Base-by-base conservation (phyloP, 1,140 invertebrate species). In the Ceratina calcarata region DNA sequence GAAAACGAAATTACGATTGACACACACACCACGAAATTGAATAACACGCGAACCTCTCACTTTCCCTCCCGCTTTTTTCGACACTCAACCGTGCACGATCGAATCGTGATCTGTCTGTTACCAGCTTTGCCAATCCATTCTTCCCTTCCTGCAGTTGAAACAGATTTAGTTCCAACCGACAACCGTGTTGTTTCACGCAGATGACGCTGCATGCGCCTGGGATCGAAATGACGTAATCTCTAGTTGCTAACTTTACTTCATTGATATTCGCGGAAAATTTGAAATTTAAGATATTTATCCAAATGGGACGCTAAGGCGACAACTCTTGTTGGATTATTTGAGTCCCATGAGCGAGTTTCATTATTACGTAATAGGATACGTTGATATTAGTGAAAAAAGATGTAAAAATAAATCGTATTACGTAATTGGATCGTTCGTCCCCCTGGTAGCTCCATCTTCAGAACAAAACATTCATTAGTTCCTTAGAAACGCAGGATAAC, bases 31-130 rank as follows among this genome's bases (percentile, higher is more conserved):
- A 32, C 22, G 10, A 61, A 53, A 12, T 74, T 60, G 51, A 73
- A 67, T 18, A 24, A 68, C 83, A 80, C 67, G n/a, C 61, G 68
- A 82, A 58, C 67, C 61, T 58, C 60, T 78, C 60, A 78, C 76
- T 78, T 78, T 78, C 76, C 32, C 76, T 78, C 68, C 76, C 20
- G 76, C 53, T 78, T 78, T 78, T 78, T 78, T 64, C 53, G 16
- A 64, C 51, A 53, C 49, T n/a, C 49, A n/a, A 78, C 27, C 24
- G 27, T 20, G 3, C 68, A 45, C 68, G 49, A 49, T 27, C 64
- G 1, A 64, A 45, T 55, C 68, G 13, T 62, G 76, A 78, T 64
- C 68, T 20, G 45, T 16, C 37, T 51, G 58, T 51, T 27, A 72
- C 68, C 20, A 62, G 58, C 60, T 53, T 37, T 2, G 32, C 60